phyloP scores from a whole-genome alignment of 2,888 invertebrate species.

The Antheraea assamensis region DNA sequence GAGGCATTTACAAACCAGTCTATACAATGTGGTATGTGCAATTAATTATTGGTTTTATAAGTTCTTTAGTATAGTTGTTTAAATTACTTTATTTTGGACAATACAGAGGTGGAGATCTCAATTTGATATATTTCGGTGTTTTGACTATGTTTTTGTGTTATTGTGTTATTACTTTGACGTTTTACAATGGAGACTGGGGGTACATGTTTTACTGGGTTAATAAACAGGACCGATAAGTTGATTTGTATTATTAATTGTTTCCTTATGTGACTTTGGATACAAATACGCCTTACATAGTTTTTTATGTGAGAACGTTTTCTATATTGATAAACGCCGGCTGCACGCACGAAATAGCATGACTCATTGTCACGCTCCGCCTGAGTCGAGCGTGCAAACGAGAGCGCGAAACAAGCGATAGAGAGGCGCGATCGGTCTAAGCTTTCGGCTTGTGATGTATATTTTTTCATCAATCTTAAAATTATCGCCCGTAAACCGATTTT shows the following conservation, averaged over 20 bases:
- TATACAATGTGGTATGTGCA: neutral
- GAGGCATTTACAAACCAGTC: neutral
- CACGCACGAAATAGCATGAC: no score
- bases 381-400: no score
- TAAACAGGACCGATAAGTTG: neutral
- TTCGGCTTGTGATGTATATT: no score
- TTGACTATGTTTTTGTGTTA: neutral
- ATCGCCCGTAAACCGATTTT: no score
- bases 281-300: no score
- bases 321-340: no score
- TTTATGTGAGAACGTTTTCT: no score
- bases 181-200: neutral
- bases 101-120: constrained; percentile 44
- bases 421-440: no score
- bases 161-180: neutral
- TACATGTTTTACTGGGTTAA: neutral
- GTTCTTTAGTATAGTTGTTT: constrained; percentile 41
- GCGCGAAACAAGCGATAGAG: no score
- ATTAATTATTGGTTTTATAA: constrained; percentile 23
- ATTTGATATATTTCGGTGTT: constrained; percentile 7
- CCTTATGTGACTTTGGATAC: neutral
- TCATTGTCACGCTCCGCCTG: no score
- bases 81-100: constrained; percentile 29
- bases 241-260: neutral
- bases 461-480: no score